phyloP scores from a whole-genome alignment of 2,888 invertebrate genomes.

The Meteorus cinctellus region DNA sequence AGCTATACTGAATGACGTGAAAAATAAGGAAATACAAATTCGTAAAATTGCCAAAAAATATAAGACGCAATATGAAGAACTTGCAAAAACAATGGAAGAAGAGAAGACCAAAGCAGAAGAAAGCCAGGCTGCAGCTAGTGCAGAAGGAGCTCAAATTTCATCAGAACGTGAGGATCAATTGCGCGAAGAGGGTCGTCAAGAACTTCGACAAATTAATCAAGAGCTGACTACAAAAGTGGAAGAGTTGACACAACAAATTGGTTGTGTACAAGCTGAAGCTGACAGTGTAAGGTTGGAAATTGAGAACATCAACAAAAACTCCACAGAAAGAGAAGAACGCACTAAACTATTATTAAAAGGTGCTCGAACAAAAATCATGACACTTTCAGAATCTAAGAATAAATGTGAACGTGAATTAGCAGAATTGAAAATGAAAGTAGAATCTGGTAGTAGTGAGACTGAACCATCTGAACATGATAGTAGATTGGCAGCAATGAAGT shows the following conservation, averaged over 20 bases:
- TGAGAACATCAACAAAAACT: conserved; percentile 76
- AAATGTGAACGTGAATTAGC: conserved; percentile 69
- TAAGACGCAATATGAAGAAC: conserved; percentile 88
- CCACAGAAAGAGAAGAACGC: conserved; percentile 79
- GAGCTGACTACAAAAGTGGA: conserved; percentile 65
- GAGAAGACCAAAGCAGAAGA: conserved; percentile 78
- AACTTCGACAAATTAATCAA: conserved; percentile 68
- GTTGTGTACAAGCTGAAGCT: conserved; percentile 76
- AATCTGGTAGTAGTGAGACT: conserved; percentile 61
- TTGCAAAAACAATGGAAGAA: conserved; percentile 80
- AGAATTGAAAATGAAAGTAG: conserved; percentile 66
- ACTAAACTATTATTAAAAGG: conserved; percentile 82
- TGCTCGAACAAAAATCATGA: conserved; percentile 83
- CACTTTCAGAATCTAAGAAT: conserved; percentile 82
- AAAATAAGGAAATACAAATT: conserved; percentile 83
- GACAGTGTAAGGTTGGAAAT: conserved; percentile 81
- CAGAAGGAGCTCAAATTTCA: conserved; percentile 65
- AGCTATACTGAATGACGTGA: conserved; percentile 79
- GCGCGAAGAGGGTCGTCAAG: conserved; percentile 74
- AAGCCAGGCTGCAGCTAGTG: conserved; percentile 66
- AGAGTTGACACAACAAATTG: conserved; percentile 71
- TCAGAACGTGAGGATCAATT: conserved; percentile 73
- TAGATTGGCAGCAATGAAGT: conserved; percentile 78
- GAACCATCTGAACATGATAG: conserved; percentile 68
- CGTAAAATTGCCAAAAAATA: conserved; percentile 95